phyloP scores from a whole-genome alignment of 2,888 invertebrate genomes.

The Phania funesta region DNA sequence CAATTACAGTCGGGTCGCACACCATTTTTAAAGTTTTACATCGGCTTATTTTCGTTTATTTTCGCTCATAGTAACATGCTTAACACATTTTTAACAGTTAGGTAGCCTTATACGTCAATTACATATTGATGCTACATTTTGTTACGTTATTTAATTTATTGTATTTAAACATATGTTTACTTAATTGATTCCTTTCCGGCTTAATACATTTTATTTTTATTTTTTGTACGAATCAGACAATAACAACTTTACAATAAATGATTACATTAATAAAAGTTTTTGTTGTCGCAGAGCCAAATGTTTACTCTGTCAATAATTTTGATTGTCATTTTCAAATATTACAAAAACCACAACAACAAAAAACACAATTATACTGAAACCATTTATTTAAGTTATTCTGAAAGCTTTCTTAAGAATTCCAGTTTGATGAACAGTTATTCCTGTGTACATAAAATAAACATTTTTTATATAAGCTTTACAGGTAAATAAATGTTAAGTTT shows the following conservation, averaged over 20 bases:
- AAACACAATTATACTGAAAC: slow-evolving; percentile 29
- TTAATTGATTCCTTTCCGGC: slow-evolving; percentile 55
- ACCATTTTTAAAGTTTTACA: neutral
- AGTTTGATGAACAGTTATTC: slow-evolving; percentile 27
- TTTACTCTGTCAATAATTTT: slow-evolving; percentile 45
- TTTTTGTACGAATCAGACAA: neutral
- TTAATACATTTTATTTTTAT: slow-evolving; percentile 39
- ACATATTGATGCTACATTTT: slow-evolving; percentile 19
- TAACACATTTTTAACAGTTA: slow-evolving; percentile 36
- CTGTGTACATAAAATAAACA: slow-evolving; percentile 12
- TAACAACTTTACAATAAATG: slow-evolving; percentile 29
- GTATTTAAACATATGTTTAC: slow-evolving; percentile 45
- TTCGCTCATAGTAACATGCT: slow-evolving; percentile 4
- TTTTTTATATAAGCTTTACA: slow-evolving; percentile 4
- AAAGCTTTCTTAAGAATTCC: slow-evolving; percentile 43
- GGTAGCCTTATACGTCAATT: slow-evolving; percentile 55
- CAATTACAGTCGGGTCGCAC: neutral
- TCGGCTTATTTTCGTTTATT: slow-evolving; percentile 2
- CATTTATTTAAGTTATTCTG: slow-evolving; percentile 26
- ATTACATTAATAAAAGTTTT: slow-evolving; percentile 9
- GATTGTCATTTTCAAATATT: slow-evolving; percentile 38
- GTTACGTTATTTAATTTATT: slow-evolving; percentile 39
- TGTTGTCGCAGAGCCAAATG: slow-evolving; percentile 51
- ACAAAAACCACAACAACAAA: neutral
- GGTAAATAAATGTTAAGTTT: slow-evolving; percentile 18